Evolutionary conservation across 2,888 invertebrate genomes (phyloP), one percentile per base, ranked within the genome.

Genomic region (Colletes collaris): DNA sequence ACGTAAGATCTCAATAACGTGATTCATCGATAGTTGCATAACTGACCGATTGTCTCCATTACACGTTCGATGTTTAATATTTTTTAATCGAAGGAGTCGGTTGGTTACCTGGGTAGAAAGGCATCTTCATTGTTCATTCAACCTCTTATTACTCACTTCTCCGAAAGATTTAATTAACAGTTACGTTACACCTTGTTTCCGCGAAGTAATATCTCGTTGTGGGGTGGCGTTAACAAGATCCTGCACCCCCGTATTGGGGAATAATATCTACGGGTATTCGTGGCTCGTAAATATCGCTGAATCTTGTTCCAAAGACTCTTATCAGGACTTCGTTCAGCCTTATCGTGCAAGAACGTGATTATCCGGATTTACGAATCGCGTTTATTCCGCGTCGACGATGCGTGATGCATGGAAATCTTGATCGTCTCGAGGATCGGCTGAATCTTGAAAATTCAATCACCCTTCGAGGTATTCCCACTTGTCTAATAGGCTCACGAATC

Each of bases 371-470:
- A 8, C 65, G n/a, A 59, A 65, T 65, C 58, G 13, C 44, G 37
- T 7, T 66, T 35, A 35, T 49, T 72, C 11, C 40, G 5, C 27
- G 35, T 44, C 44, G 27, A n/a, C 19, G 10, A 58, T 59, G 35
- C 65, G 59, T 65, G 59, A 52, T 52, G 40, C 50, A 52, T n/a
- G 65, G 16, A 19, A 59, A 65, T 72, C 44, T 10, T 5, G 3
- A 16, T 10, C 5, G 44, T 52, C 50, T 40, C 13, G 10, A 13
- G 10, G 50, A 44, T 52, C 58, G 49, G 46, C 8, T 16, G 52
- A 59, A 50, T 52, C 64, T 72, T 58, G 58, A 64, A 72, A 65
- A 72, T 63, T 56, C 64, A 72, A 65, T 72, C 64, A 58, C 60
- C 50, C 10, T 52, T n/a, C 40, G 27, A 40, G 55, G 27, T 37